Percentiles rank a stretch among this genome's conserved stretches.
Evolutionary conservation across 2,113 vertebrate species (phyloP).

Genomic region (Chaetops frenatus): DNA sequence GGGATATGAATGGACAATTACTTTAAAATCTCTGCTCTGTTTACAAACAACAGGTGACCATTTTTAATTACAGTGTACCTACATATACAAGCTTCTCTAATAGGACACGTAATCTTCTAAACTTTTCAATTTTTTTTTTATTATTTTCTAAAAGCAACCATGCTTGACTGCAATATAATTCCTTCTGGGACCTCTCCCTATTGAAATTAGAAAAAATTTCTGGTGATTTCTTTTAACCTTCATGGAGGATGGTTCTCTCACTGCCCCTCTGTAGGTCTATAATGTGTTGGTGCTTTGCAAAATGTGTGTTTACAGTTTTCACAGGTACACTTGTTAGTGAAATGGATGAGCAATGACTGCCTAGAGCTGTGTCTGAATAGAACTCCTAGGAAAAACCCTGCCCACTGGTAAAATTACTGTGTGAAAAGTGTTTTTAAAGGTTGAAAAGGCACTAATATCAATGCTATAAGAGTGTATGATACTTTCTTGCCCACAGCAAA

Average conservation of each 20-base stretch:
- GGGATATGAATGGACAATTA: background rate
- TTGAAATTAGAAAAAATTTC: background rate
- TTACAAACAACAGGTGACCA: background rate
- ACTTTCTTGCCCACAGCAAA: background rate
- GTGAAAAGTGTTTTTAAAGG: background rate
- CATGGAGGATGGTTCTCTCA: background rate
- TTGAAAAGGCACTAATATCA: background rate
- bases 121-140: background rate
- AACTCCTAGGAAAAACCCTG: background rate
- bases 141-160: background rate
- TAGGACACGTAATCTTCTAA: background rate
- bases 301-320: background rate
- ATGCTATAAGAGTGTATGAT: background rate
- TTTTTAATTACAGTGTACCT: background rate
- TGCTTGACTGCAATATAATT: background rate
- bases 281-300: background rate
- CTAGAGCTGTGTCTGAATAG: background rate
- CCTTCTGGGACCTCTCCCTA: background rate
- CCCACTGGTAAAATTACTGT: background rate
- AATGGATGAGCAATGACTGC: background rate
- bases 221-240: background rate
- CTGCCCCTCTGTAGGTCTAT: background rate
- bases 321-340: background rate
- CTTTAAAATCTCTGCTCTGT: background rate
- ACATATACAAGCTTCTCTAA: background rate